phyloP scores from a whole-genome alignment of 1,140 invertebrate species.

The Hirudo medicinalis region DNA sequence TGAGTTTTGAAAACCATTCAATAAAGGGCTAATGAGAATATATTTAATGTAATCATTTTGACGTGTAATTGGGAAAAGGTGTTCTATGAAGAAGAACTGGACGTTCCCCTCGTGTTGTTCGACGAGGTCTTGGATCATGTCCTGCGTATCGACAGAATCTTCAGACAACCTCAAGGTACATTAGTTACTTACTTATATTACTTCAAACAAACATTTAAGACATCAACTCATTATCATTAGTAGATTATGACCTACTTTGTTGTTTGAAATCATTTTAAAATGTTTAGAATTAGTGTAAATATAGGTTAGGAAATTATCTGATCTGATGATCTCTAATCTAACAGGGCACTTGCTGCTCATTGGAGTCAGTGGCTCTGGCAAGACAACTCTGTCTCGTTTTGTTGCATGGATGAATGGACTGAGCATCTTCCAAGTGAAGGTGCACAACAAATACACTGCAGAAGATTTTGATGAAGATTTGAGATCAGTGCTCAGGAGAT shows the following conservation, averaged over 20 bases:
- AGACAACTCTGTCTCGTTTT: slow-evolving; percentile 94
- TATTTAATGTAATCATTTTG: not conserved
- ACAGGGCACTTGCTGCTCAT: slow-evolving; percentile 82
- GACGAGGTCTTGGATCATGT: slow-evolving; percentile 98
- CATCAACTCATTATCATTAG: not conserved
- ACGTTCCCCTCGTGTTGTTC: slow-evolving; percentile 92
- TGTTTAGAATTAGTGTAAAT: too few species aligned
- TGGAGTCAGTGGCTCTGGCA: slow-evolving; percentile 72
- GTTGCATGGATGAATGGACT: slow-evolving; percentile 99
- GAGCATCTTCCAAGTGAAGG: slow-evolving; percentile 76
- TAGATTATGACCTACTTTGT: too few species aligned
- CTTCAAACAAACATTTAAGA: not conserved
- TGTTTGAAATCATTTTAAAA: too few species aligned
- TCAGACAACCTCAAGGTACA: slow-evolving; percentile 77
- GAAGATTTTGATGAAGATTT: slow-evolving; percentile 98
- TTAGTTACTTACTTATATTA: not conserved
- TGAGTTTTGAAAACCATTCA: too few species aligned
- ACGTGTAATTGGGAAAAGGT: slow-evolving; percentile 46
- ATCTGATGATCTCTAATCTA: not conserved
- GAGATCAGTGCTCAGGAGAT: slow-evolving; percentile 73
- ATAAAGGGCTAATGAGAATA: too few species aligned
- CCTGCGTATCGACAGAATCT: slow-evolving; percentile 92
- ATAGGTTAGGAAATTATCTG: too few species aligned
- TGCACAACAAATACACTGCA: slow-evolving; percentile 97
- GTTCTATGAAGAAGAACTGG: slow-evolving; percentile 99